Base-by-base conservation (phyloP, 1,140 invertebrate genomes). In the Scaptodrosophila lebanonensis region DNA sequence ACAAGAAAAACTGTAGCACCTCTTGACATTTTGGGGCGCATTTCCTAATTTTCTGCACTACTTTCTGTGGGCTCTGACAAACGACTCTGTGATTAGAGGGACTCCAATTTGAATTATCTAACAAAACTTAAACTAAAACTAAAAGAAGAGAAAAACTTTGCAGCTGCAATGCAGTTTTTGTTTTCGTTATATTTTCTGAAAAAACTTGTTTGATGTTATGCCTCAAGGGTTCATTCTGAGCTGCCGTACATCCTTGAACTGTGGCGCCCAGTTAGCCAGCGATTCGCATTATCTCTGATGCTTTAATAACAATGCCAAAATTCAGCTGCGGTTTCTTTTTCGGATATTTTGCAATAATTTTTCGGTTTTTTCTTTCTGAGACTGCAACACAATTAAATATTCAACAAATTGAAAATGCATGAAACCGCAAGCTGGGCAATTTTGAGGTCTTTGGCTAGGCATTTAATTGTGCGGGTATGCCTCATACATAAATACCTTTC, bases 11-110 rank as follows among this genome's bases (percentile, higher is more conserved):
- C 66, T 82, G 57, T 66, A 67, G 52, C 65, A 82, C 77, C 75
- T 75, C 75, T 79, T 79, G 75, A 79, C 75, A 82, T 79, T 79
- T 79, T n/a, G 69, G 69, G 61, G 47, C 57, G 36, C 48, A 66
- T 69, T 79, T 79, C 77, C 75, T 72, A 73, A 79, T 73, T 67
- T 82, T 27, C 57, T 63, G 69, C 38, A 59, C 68, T 66, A 79
- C 73, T 79, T 82, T 79, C 69, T 79, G 75, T 50, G 56, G 39
- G 40, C 27, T 30, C 16, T 33, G 12, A n/a, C n/a, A n/a, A n/a
- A n/a, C 17, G 16, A 32, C 30, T 53, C 53, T 49, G 52, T 54
- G 44, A 54, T 59, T 56, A 47, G 36, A 5, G 18, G 25, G 39
- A 16, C 27, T 65, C 53, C 30, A 40, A 51, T 40, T 22, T 64